phyloP scores from a whole-genome alignment of 2,797 vertebrate genomes.

The Rhynchonycteris naso region DNA sequence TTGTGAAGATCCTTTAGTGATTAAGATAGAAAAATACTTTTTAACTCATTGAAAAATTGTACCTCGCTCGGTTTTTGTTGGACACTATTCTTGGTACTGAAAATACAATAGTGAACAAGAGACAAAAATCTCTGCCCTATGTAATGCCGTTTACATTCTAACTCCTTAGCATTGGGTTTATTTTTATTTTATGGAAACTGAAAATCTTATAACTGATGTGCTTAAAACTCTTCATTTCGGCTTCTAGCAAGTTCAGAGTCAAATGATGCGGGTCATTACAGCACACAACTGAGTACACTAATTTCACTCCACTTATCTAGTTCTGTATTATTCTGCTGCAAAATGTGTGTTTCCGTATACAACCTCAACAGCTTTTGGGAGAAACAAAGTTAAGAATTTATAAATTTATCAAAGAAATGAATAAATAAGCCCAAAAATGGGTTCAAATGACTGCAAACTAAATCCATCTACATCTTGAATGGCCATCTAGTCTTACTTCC shows the following conservation, averaged over 20 bases:
- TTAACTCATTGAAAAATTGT: not conserved
- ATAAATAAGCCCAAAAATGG: not conserved
- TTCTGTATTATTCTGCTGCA: not conserved
- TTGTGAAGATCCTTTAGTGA: not conserved
- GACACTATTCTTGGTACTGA: not conserved
- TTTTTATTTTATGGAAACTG: not conserved
- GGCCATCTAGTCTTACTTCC: not conserved
- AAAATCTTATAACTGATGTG: not conserved
- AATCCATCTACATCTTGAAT: not conserved
- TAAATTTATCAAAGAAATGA: slow-evolving; percentile 17
- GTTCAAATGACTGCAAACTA: not conserved
- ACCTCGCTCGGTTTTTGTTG: not conserved
- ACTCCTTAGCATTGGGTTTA: not conserved
- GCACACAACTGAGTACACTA: not conserved
- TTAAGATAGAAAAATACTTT: slow-evolving; percentile 29
- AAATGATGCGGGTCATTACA: not conserved
- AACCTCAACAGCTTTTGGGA: not conserved
- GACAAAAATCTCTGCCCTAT: not conserved
- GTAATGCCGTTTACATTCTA: not conserved
- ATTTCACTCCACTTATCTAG: slow-evolving; percentile 18
- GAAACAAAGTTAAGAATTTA: not conserved
- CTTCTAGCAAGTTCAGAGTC: not conserved
- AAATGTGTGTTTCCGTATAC: not conserved
- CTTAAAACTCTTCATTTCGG: not conserved
- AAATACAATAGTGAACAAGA: not conserved